A percentile compares a stretch with the other conserved stretches of the same genome.
Evolutionary conservation across 1,140 invertebrate species (phyloP).

Genomic region (Drosophila grimshawi): DNA sequence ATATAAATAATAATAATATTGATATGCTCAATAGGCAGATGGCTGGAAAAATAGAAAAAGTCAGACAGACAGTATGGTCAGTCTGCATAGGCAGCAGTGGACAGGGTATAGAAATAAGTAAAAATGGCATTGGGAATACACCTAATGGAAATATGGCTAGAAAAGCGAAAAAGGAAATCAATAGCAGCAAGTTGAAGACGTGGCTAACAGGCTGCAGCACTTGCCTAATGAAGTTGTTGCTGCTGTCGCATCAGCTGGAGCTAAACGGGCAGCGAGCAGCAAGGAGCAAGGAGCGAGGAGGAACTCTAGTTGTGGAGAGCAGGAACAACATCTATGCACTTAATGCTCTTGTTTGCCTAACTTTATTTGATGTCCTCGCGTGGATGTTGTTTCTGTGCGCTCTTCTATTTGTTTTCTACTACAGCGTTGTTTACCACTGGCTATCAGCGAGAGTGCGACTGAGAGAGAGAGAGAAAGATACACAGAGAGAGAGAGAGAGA

Average conservation of each 20-base stretch:
- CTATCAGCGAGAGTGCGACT: neutral
- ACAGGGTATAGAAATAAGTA: conserved; percentile 1
- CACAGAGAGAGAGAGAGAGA: neutral
- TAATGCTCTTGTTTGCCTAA: conserved; percentile 72
- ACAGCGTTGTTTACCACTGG: conserved; percentile 51
- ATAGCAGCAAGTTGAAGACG: conserved; percentile 42
- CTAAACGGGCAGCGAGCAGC: neutral
- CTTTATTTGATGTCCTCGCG: conserved; percentile 64
- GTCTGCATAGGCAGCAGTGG: too few species aligned
- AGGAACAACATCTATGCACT: conserved; percentile 62
- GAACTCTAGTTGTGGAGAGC: conserved; percentile 1
- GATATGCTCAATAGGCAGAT: too few species aligned
- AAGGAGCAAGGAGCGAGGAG: neutral
- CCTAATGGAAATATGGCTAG: conserved; percentile 56
- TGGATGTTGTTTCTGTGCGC: conserved; percentile 37
- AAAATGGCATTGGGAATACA: conserved; percentile 10
- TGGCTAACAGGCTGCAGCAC: conserved; percentile 32
- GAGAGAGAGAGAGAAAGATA: neutral
- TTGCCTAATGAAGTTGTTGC: conserved; percentile 66
- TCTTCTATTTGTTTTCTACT: conserved; percentile 56
- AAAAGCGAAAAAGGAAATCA: conserved; percentile 48
- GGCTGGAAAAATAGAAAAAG: too few species aligned
- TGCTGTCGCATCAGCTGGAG: neutral
- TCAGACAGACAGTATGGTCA: too few species aligned
- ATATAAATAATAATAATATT: too few species aligned